Conservation (phyloP, 2,113 vertebrate genomes). For the Hyperoodon ampullatus region DNA sequence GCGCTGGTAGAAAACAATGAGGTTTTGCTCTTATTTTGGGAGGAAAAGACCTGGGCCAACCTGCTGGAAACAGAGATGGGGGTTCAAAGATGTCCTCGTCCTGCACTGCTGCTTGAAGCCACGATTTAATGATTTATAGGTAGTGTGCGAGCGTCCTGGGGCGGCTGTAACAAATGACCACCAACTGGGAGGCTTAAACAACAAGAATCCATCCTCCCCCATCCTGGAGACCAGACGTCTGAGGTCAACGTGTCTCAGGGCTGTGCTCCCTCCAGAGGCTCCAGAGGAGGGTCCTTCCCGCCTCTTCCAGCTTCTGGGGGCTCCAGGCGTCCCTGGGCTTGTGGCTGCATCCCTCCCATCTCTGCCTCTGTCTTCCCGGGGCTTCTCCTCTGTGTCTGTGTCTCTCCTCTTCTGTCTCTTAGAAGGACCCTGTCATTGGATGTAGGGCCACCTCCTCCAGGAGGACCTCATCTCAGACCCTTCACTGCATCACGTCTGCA, state of each 20-base stretch:
- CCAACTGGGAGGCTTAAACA: accelerated
- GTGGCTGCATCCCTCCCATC: accelerated
- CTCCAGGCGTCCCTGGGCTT: accelerated
- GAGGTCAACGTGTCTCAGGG: not conserved
- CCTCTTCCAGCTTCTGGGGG: not conserved
- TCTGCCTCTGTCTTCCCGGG: accelerated
- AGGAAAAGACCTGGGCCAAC: accelerated
- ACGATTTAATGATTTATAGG: accelerated
- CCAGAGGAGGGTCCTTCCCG: accelerated
- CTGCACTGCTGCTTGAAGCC: accelerated
- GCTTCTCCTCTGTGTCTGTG: accelerated
- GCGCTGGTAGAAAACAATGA: accelerated
- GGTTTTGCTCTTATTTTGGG: accelerated
- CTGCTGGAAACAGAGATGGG: accelerated
- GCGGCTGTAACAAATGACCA: accelerated
- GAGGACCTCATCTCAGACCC: not conserved
- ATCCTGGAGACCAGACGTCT: accelerated
- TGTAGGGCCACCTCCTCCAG: not conserved
- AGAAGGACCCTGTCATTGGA: accelerated
- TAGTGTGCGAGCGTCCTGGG: accelerated
- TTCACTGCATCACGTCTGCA: not conserved
- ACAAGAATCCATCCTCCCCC: accelerated
- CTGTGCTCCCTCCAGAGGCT: accelerated
- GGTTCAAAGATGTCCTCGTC: accelerated
- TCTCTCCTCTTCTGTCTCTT: not conserved